phyloP scores from a whole-genome alignment of 2,888 invertebrate species.

The Cynaeus angustus region DNA sequence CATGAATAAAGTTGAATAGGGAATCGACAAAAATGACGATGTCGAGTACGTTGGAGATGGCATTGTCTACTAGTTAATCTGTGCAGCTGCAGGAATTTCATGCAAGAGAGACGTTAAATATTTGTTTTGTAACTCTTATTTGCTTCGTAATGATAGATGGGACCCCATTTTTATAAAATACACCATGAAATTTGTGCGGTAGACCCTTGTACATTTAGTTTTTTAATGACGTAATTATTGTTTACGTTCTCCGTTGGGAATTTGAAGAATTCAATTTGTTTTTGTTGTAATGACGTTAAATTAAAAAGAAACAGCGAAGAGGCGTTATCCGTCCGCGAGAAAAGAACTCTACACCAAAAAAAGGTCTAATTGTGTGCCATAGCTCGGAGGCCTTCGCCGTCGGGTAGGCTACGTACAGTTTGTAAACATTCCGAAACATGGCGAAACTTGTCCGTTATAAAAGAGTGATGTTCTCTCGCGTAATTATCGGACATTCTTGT shows the following conservation, averaged over 20 bases:
- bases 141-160: slow-evolving; percentile 8
- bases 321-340: slow-evolving; percentile 4
- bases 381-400: slow-evolving; percentile 41
- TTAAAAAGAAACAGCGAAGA: slow-evolving; percentile 20
- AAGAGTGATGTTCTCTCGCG: slow-evolving; percentile 21
- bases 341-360: slow-evolving; percentile 9
- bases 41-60: too few species aligned
- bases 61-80: too few species aligned
- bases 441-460: slow-evolving; percentile 45
- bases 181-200: slow-evolving; percentile 10
- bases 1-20: too few species aligned
- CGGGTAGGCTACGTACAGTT: slow-evolving; percentile 43
- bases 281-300: slow-evolving; percentile 39
- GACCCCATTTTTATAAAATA: slow-evolving; percentile 3
- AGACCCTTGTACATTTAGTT: slow-evolving; percentile 12
- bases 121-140: slow-evolving; percentile 3
- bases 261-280: slow-evolving; percentile 47
- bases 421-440: slow-evolving; percentile 48
- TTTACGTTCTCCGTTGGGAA: slow-evolving; percentile 35
- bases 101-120: neutral
- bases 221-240: slow-evolving; percentile 39
- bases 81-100: too few species aligned
- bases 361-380: slow-evolving; percentile 41
- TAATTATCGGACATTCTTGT: slow-evolving; percentile 53
- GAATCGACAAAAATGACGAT: too few species aligned